A percentile compares a stretch with the other conserved stretches of the same genome.
These are phyloP conservation scores for Bacillus rossius DNA, from an alignment of 1,140 invertebrate species.

Conservation along the genomic window DNA sequence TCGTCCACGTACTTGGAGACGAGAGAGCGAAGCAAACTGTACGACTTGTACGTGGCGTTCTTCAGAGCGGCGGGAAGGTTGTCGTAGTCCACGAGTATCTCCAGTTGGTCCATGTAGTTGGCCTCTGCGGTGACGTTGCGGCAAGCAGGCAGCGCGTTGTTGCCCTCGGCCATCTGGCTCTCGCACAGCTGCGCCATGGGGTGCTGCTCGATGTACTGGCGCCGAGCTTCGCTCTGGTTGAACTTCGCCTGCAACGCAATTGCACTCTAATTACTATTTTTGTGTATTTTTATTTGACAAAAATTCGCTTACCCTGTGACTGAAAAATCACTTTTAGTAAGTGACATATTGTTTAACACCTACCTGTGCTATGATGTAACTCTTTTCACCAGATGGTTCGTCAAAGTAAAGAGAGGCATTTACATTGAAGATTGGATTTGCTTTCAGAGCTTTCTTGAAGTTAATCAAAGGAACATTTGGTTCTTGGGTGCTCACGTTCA, in stretches of 20 bases:
- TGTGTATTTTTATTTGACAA: too few relatives aligned
- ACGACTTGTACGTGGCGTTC: constrained; percentile 24
- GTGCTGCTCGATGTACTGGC: constrained; percentile 1
- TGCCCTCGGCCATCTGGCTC: constrained; percentile 45
- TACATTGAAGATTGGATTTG: too few relatives aligned
- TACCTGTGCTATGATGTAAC: too few relatives aligned
- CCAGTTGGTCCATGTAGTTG: constrained; percentile 44
- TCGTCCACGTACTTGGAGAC: background rate
- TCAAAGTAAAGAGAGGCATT: too few relatives aligned
- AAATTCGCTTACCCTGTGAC: too few relatives aligned
- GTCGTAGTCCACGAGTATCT: constrained; percentile 42
- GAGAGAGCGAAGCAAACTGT: background rate
- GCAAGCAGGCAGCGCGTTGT: constrained; percentile 48
- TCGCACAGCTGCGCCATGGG: constrained; percentile 42
- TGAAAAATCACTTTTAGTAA: too few relatives aligned
- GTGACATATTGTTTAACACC: too few relatives aligned
- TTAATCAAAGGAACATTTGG: too few relatives aligned
- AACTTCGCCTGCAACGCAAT: background rate
- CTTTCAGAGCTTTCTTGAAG: too few relatives aligned
- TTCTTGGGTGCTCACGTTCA: too few relatives aligned
- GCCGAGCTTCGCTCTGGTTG: background rate
- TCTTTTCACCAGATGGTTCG: too few relatives aligned
- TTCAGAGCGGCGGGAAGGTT: constrained; percentile 35
- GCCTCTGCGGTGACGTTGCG: constrained; percentile 44
- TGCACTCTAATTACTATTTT: too few relatives aligned